Conservation (phyloP, 2,888 invertebrate species). For the Pycnomerus fuliginosus region DNA sequence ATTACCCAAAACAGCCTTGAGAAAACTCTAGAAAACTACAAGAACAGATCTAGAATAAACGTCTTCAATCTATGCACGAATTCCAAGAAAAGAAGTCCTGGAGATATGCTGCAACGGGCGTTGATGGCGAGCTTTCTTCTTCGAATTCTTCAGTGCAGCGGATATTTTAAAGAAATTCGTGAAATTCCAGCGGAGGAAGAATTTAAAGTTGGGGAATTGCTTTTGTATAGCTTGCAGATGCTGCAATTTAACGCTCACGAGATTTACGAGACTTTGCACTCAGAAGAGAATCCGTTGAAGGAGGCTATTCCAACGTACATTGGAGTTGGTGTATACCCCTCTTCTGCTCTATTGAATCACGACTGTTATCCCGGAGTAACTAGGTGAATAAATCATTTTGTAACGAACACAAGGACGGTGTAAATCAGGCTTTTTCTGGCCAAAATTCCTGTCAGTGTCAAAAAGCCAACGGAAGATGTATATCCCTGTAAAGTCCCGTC, state of each 20-base stretch:
- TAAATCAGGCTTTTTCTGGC: too few species aligned
- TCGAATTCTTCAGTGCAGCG: conserved; percentile 66
- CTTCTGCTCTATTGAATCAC: conserved; percentile 79
- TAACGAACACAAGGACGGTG: too few species aligned
- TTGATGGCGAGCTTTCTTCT: conserved; percentile 77
- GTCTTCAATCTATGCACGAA: conserved; percentile 69
- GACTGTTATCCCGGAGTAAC: conserved; percentile 78
- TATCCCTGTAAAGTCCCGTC: too few species aligned
- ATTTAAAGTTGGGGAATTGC: conserved; percentile 62
- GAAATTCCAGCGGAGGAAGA: conserved; percentile 56
- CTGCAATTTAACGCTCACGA: conserved; percentile 87
- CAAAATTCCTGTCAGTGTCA: too few species aligned
- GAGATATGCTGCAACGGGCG: conserved; percentile 73
- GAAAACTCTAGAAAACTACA: conserved; percentile 54
- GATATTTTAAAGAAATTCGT: conserved; percentile 58
- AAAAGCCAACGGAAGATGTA: too few species aligned
- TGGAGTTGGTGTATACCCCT: conserved; percentile 74
- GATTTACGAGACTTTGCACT: conserved; percentile 66
- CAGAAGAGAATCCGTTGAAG: conserved; percentile 53
- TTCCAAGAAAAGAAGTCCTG: conserved; percentile 59
- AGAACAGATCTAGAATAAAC: conserved; percentile 38
- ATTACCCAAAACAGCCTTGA: conserved; percentile 67
- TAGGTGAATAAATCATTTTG: too few species aligned
- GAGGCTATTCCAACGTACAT: conserved; percentile 60
- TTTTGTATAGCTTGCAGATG: conserved; percentile 71